Evolutionary conservation across 2,888 invertebrate species (phyloP).

Genomic region (Nipponacmea schrenckii): DNA sequence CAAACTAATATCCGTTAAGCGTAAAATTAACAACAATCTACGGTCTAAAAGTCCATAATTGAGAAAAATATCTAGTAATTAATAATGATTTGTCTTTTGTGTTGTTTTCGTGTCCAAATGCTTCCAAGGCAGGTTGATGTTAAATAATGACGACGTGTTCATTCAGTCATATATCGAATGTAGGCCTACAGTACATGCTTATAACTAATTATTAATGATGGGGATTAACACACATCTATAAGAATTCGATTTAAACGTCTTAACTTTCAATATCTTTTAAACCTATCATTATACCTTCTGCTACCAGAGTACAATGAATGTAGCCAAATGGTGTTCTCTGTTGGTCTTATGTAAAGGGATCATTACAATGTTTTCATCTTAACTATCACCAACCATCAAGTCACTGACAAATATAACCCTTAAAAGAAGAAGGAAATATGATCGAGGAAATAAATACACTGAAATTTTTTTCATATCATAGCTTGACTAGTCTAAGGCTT

Average conservation of each 20-base stretch:
- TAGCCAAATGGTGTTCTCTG: background rate
- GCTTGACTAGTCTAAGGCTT: too few species aligned
- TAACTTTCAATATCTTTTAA: too few species aligned
- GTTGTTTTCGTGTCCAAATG: background rate
- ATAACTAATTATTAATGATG: background rate
- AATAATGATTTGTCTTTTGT: background rate
- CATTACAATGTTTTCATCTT: too few species aligned
- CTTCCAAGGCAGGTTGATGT: background rate
- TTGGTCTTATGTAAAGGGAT: background rate
- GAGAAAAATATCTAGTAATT: constrained; percentile 1
- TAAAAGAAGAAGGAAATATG: too few species aligned
- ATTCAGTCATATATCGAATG: background rate
- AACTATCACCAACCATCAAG: too few species aligned
- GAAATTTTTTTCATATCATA: too few species aligned
- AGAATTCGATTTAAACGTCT: too few species aligned
- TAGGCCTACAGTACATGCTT: too few species aligned
- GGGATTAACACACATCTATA: background rate
- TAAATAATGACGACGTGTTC: background rate
- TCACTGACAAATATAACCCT: too few species aligned
- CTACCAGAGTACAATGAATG: too few species aligned
- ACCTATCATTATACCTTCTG: too few species aligned
- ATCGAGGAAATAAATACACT: too few species aligned
- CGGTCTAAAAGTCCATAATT: background rate
- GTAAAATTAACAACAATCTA: background rate
- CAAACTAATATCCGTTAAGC: background rate